These are phyloP conservation scores for Dolichallabes microphthalmus DNA, from an alignment of 2,113 vertebrate genomes.

Conservation along the genomic window DNA sequence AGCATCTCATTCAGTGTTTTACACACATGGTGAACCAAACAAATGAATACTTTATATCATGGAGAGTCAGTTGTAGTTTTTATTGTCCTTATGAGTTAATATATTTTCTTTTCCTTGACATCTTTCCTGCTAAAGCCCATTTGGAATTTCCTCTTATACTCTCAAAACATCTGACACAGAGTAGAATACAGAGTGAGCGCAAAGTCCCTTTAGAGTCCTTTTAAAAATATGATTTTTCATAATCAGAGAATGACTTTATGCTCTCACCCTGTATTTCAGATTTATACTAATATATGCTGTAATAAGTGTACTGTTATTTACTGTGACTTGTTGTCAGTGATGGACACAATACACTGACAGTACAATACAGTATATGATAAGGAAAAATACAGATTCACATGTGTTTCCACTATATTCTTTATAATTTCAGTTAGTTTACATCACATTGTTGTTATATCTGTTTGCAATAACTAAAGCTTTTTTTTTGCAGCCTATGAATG, in stretches of 20 bases:
- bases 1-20: slow-evolving; percentile 1
- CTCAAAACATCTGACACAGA: background rate
- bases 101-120: background rate
- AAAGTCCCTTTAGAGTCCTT: too few species aligned
- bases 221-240: too few species aligned
- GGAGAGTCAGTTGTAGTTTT: background rate
- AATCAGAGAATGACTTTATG: too few species aligned
- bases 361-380: background rate
- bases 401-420: background rate
- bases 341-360: background rate
- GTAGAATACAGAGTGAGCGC: background rate
- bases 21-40: background rate
- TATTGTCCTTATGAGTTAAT: background rate
- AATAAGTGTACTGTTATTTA: background rate
- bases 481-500: background rate
- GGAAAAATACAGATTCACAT: background rate
- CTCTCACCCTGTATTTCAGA: too few species aligned
- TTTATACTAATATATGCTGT: too few species aligned
- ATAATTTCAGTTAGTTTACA: background rate
- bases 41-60: background rate
- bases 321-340: background rate
- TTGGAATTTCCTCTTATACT: background rate
- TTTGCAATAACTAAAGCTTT: background rate
- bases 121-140: background rate
- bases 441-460: background rate